These are phyloP conservation scores for Danio albolineatus DNA, from an alignment of 2,797 vertebrate species.

Conservation along the genomic window DNA sequence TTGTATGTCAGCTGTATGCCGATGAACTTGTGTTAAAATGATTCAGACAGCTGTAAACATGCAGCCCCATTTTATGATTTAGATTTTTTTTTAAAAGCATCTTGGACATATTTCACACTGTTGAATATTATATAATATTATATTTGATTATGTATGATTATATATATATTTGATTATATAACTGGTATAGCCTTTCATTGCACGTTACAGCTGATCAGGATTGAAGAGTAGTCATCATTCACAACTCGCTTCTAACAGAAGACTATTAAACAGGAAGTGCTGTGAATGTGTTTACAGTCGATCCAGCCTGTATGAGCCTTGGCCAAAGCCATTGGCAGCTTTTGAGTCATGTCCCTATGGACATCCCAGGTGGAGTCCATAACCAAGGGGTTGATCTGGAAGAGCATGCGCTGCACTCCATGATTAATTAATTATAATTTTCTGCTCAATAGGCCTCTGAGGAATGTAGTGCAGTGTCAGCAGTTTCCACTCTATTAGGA, in stretches of 20 bases:
- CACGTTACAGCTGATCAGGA: background rate
- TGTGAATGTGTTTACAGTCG: constrained; percentile 9
- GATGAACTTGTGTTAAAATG: too few species aligned
- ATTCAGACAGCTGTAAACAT: too few species aligned
- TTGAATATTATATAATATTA: background rate
- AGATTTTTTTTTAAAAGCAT: constrained; percentile 6
- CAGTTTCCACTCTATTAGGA: constrained; percentile 75
- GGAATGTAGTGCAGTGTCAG: constrained; percentile 75
- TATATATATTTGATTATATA: constrained; percentile 2
- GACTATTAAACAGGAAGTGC: constrained; percentile 14
- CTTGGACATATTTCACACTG: background rate
- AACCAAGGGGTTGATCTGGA: constrained; percentile 77
- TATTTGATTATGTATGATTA: too few species aligned
- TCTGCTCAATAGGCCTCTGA: constrained; percentile 80
- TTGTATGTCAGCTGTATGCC: background rate
- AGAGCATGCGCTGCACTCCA: constrained; percentile 71
- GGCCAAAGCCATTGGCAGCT: constrained; percentile 32
- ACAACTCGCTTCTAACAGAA: constrained; percentile 8
- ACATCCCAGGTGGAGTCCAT: constrained; percentile 70
- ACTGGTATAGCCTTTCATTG: background rate
- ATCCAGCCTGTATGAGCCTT: background rate
- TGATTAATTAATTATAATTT: constrained; percentile 84
- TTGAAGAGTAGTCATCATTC: background rate
- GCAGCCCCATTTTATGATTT: constrained; percentile 14
- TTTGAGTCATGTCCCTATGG: constrained; percentile 64